Base-by-base conservation (phyloP, 2,888 invertebrate genomes). In the Mesorhabditis sp. region DNA sequence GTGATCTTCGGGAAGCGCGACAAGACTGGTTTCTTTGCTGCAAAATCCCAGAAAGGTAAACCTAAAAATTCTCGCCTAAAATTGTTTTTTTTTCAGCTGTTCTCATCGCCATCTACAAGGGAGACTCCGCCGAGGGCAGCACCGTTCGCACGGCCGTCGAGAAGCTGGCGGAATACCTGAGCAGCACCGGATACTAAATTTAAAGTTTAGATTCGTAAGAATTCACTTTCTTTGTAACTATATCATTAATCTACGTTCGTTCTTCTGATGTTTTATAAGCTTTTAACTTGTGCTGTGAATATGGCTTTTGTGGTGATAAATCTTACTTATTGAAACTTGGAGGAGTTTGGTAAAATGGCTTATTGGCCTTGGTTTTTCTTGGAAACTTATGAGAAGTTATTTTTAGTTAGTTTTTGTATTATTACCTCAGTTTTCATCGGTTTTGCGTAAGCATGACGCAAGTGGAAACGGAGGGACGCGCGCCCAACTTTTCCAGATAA, bases 1-100 rank as follows among this genome's bases (percentile, higher is more conserved):
- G 78, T 86, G 61, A 83, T 86, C 69, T 85, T 86, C 72, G 86
- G 86, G 72, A 86, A 86, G 79, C 81, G 83, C 73, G 82, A 79
- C 28, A 80, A 82, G 74, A 79, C 80, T 65, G 85, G 85, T 67
- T 82, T 85, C 72, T 84, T 85, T 69, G 85, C 86, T 62, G 77
- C 74, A 70, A 85, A 85, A 72, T 80, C 84, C 15, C 79, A 76
- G 28, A 71, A 74, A 4, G 82, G 83, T 83, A 67, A 5, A 74
- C 13, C 45, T 4, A 10, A 13, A 69, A 5, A 7, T 66, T 69
- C 43, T 42, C 58, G 66, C 66, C 63, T 63, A n/a, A 13, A 63
- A 63, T 10, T 7, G 63, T 42, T 67, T 41, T 44, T 45, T 41
- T 70, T 79, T 69, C 70, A 74, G 82, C 84, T 62, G 77, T 85